Percentiles rank a stretch among this genome's conserved stretches.
These are phyloP conservation scores for Drosophila falleni DNA, from an alignment of 2,888 invertebrate species.

Conservation along the genomic window DNA sequence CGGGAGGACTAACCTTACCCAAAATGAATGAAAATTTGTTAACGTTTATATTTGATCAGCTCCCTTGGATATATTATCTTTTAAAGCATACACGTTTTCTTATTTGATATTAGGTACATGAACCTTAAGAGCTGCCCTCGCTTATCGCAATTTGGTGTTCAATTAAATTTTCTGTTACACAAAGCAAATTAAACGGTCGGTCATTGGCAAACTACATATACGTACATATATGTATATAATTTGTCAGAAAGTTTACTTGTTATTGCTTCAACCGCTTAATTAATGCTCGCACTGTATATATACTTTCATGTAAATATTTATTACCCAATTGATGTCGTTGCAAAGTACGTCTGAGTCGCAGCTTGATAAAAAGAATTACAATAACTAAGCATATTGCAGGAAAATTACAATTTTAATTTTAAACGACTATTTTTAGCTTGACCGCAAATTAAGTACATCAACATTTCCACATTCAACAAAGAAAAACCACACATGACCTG, in stretches of 20 bases:
- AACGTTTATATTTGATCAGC: slow-evolving; percentile 4
- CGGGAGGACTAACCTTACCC: slow-evolving; percentile 5
- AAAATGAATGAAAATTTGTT: slow-evolving; percentile 22
- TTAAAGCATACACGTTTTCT: not conserved
- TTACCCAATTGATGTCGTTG: slow-evolving; percentile 41
- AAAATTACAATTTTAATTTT: slow-evolving; percentile 42
- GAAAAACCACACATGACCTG: not conserved
- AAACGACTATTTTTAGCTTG: slow-evolving; percentile 49
- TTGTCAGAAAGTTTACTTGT: slow-evolving; percentile 8
- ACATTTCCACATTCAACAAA: slow-evolving; percentile 14
- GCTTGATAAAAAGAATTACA: slow-evolving; percentile 29
- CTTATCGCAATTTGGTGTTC: slow-evolving; percentile 30
- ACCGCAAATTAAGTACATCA: slow-evolving; percentile 22
- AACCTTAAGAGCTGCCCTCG: slow-evolving; percentile 15
- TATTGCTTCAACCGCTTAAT: slow-evolving; percentile 47
- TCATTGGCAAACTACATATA: slow-evolving; percentile 34
- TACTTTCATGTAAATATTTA: slow-evolving; percentile 49
- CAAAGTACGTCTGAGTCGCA: slow-evolving; percentile 25
- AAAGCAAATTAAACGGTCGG: slow-evolving; percentile 45
- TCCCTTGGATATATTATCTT: not conserved
- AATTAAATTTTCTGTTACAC: slow-evolving; percentile 42
- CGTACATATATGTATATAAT: not conserved
- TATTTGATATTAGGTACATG: not conserved
- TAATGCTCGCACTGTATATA: slow-evolving; percentile 37
- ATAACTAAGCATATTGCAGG: slow-evolving; percentile 29